Percentiles rank a stretch among this genome's conserved stretches.
phyloP scores from a whole-genome alignment of 1,140 invertebrate genomes.

The Sycophaga agraensis region DNA sequence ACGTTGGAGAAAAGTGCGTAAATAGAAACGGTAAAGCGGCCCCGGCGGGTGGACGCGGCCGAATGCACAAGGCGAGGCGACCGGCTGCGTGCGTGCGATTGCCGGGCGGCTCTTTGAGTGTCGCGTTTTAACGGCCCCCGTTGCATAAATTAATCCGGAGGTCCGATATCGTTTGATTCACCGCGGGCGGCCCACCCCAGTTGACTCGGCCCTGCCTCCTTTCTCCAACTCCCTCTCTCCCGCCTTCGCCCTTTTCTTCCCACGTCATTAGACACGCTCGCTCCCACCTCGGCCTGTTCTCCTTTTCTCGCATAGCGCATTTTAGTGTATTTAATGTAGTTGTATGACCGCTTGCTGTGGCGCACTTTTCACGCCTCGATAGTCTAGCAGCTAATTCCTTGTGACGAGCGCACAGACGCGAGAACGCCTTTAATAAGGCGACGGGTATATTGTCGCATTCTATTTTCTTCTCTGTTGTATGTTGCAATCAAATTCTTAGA shows the following conservation, averaged over 20 bases:
- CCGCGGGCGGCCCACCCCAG: background rate
- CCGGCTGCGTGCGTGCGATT: too few relatives aligned
- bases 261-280: constrained; percentile 33
- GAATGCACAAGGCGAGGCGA: too few relatives aligned
- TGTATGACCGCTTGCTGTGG: constrained; percentile 40
- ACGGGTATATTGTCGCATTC: too few relatives aligned
- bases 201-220: background rate
- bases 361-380: constrained; percentile 48
- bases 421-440: constrained; percentile 8
- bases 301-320: constrained; percentile 28
- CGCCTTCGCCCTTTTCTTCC: constrained; percentile 22
- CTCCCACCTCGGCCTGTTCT: constrained; percentile 15
- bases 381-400: constrained; percentile 46
- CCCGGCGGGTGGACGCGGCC: too few relatives aligned
- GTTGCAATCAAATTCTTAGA: too few relatives aligned
- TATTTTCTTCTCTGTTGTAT: too few relatives aligned
- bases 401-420: constrained; percentile 39
- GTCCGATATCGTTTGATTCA: constrained; percentile 57
- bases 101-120: constrained; percentile 48
- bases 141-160: constrained; percentile 59
- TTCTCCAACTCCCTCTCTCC: constrained; percentile 30
- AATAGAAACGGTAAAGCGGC: too few relatives aligned
- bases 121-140: constrained; percentile 56
- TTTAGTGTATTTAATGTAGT: constrained; percentile 35
- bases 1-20: too few relatives aligned